These are phyloP conservation scores for Aramus guarauna DNA, from an alignment of 2,113 vertebrate genomes.

Conservation along the genomic window DNA sequence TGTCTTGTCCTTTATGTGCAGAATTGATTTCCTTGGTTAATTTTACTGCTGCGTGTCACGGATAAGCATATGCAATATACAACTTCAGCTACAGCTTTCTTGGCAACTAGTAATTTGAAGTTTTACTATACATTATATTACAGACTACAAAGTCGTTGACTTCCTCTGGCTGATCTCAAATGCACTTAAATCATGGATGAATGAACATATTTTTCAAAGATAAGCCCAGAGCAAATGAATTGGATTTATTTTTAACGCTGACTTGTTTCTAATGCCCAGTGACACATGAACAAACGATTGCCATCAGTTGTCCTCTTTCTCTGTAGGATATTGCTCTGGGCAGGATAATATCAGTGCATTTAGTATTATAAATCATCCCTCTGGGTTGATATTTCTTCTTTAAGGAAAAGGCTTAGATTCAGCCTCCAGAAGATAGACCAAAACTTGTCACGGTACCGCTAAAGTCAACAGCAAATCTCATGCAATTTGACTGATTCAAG, in stretches of 20 bases:
- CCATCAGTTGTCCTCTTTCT: slow-evolving; percentile 29
- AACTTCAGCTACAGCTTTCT: not conserved
- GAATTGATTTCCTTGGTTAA: not conserved
- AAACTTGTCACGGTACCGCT: not conserved
- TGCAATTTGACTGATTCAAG: rapidly evolving
- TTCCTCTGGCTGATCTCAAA: slow-evolving; percentile 2
- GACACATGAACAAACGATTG: slow-evolving; percentile 49
- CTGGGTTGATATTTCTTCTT: not conserved
- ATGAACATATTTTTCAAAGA: slow-evolving; percentile 35
- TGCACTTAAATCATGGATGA: slow-evolving; percentile 9
- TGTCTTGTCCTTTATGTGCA: not conserved
- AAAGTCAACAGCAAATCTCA: not conserved
- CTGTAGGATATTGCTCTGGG: slow-evolving; percentile 16
- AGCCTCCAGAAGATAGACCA: not conserved
- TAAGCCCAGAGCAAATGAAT: slow-evolving; percentile 57
- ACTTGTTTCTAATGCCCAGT: slow-evolving; percentile 39
- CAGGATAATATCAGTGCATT: slow-evolving; percentile 4
- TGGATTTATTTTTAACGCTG: slow-evolving; percentile 55
- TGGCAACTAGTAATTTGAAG: not conserved
- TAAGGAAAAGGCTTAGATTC: not conserved
- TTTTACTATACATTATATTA: not conserved
- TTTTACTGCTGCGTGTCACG: not conserved
- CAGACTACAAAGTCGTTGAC: not conserved
- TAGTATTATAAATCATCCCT: slow-evolving; percentile 17
- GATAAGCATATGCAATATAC: not conserved